These are phyloP conservation scores for Erythrocercus mccallii DNA, from an alignment of 2,113 vertebrate species.

Conservation along the genomic window DNA sequence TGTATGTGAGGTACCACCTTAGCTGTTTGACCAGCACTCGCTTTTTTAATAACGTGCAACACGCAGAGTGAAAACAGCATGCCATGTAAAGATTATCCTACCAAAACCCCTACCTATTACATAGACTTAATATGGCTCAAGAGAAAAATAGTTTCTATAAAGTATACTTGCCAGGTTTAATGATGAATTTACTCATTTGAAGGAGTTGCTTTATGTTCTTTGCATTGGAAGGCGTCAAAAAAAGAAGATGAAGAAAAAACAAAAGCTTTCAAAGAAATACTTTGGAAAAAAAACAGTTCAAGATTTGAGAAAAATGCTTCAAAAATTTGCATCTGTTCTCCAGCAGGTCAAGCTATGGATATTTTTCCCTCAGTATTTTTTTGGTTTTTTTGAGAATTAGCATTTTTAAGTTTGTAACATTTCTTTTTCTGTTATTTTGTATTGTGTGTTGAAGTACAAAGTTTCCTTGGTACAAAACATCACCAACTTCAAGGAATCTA, in stretches of 20 bases:
- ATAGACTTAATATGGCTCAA: not conserved
- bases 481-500: not conserved
- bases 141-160: not conserved
- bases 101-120: not conserved
- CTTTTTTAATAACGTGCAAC: not conserved
- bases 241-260: not conserved
- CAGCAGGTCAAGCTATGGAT: not conserved
- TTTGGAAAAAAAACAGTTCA: not conserved
- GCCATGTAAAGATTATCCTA: not conserved
- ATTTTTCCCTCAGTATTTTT: not conserved
- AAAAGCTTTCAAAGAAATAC: slow-evolving; percentile 3
- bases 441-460: not conserved
- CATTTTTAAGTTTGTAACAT: not conserved
- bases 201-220: slow-evolving; percentile 1
- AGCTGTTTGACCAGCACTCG: not conserved
- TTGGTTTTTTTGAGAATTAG: not conserved
- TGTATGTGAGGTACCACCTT: not conserved
- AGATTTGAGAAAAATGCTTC: not conserved
- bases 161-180: not conserved
- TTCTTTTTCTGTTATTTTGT: not conserved
- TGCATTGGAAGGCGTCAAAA: not conserved
- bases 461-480: not conserved
- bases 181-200: not conserved
- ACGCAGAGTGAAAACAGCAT: not conserved
- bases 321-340: slow-evolving; percentile 17